Base-by-base conservation (phyloP, 2,888 invertebrate species). In the Thymelicus acteon region DNA sequence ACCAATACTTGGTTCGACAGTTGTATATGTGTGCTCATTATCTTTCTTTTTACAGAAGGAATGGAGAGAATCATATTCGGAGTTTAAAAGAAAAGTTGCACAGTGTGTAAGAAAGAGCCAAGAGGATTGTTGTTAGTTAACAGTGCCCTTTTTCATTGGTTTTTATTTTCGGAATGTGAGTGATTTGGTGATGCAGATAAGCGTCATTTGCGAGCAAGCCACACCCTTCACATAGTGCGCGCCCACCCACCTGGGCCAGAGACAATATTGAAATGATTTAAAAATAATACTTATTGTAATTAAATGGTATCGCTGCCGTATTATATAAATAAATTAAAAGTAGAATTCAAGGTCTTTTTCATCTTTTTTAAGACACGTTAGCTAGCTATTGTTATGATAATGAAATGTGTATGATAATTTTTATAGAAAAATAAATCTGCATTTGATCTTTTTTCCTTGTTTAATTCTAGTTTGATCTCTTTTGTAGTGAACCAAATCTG, bases 71-170 rank as follows among this genome's bases (percentile, higher is more conserved):
- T 97, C 97, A 92, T 98, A 98, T 95, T 95, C 97, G 92, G 98
- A 98, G 95, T 99, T 99, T 95, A 99, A 98, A 95, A 96, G 97
- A 94, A 98, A 98, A 96, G 99, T 99, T 88, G 98, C 98, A 84
- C 96, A 97, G 94, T 99, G 98, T 95, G 99, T 99, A 88, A 96
- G 99, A 95, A 98, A 98, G 95, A 99, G 99, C 95, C 99, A 99
- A 96, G 99, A 99, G 94, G 98, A 98, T 95, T 97, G 97, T 96
- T 96, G 97, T 96, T 97, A 97, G 96, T 94, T 92, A 93, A 92
- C 91, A 95, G 93, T 92, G 93, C 90, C 92, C 92, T 90, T 90
- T 92, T 90, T 91, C 86, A 87, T 88, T 89, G 85, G 87, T 89
- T 85, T 90, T 31, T 31, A 31, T 31, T 84, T 87, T 90, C 86